These are phyloP conservation scores for Onychomys leucogaster DNA, from an alignment of 2,797 vertebrate genomes.

Conservation along the genomic window DNA sequence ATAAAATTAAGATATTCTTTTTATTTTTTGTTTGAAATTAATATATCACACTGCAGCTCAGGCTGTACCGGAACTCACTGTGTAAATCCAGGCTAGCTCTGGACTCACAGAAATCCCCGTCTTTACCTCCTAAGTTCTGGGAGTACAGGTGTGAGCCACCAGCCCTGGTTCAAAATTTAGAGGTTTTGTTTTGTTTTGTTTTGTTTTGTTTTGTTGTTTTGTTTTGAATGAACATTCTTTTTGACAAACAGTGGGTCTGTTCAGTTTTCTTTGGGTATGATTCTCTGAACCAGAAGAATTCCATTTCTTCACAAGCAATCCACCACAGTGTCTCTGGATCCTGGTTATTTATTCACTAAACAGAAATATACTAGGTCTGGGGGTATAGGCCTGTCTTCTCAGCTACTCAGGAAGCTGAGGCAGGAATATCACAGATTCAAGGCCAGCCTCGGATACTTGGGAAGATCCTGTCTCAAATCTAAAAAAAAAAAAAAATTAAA, in stretches of 20 bases:
- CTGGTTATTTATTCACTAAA: background rate
- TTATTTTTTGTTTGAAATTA: background rate
- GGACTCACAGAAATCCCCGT: background rate
- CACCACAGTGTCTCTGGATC: background rate
- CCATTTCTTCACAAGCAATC: background rate
- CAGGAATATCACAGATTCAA: background rate
- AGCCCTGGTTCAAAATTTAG: background rate
- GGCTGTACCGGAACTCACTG: background rate
- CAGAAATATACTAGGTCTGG: background rate
- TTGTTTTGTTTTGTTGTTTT: background rate
- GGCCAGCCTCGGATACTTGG: background rate
- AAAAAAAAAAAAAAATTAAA: background rate
- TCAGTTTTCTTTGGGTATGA: background rate
- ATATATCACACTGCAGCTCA: background rate
- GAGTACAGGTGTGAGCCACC: background rate
- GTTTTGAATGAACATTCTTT: background rate
- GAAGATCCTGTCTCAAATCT: background rate
- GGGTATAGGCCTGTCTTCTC: background rate
- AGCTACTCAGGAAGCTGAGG: background rate
- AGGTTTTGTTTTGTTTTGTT: background rate
- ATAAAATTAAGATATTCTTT: background rate
- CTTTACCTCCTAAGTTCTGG: background rate
- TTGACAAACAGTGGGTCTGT: background rate
- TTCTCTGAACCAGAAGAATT: background rate
- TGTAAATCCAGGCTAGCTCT: background rate